Base-by-base conservation (phyloP, 92 coral and sea anemone species). In the Porites divaricata region DNA sequence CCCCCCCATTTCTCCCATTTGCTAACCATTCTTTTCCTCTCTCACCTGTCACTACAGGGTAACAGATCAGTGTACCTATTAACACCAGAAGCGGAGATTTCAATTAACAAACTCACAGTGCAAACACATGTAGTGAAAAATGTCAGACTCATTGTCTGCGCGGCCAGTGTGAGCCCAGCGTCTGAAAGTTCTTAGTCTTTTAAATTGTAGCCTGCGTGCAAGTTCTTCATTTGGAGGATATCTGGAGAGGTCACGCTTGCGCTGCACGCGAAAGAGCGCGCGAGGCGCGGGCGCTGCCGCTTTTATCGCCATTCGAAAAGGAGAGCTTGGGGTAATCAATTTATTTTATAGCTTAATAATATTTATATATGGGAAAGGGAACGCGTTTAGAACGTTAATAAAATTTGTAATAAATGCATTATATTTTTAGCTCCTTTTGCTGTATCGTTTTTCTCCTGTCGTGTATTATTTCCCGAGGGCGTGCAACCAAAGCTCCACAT, bases 1-100 rank as follows among this genome's bases (percentile, higher is more conserved):
- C 45, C 45, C 45, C 45, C 4, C 45, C 45, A 35, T 35, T 35
- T 35, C 45, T 35, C 45, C 45, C 45, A 53, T 53, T 9, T 53
- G 9, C 58, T 53, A 14, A 14, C 58, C 58, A 53, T 67, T 24
- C 15, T 72, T 8, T 41, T 72, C 3, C 11, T 75, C 21, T 35
- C 35, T 63, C 28, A 53, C 9, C 20, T 68, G 68, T n/a, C 41
- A 48, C 58, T 86, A 24, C 90, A 95, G 98, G 95, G 94, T 14
- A 86, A 92, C 74, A 86, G 97, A 26, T 95, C 98, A n/a, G 97
- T 92, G 66, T 95, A 88, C 63, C 90, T 90, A 11, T 82, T 95
- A n/a, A 89, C 78, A 28, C 98, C 94, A 8, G 93, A 88, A 21
- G 54, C 78, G 4, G 95, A 93, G 12, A 57, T 21, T 53, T 56